Percentiles rank a stretch among this genome's conserved stretches.
Conservation (phyloP, 2,113 vertebrate genomes). For the Alexandromys fortis region DNA sequence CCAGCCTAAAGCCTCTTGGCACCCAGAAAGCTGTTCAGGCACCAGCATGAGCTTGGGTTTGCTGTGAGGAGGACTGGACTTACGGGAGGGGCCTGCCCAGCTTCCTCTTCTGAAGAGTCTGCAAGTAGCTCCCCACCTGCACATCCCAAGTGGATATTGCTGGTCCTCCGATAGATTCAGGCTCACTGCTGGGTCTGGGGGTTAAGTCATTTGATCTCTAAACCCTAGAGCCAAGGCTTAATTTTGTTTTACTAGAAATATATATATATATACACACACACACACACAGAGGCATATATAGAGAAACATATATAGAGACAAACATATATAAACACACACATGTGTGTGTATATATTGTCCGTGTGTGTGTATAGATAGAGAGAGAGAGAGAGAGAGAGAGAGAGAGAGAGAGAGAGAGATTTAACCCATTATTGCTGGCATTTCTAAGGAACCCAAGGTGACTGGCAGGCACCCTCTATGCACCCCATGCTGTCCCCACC, state of each 20-base stretch:
- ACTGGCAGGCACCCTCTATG: neutral
- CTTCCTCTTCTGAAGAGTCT: neutral
- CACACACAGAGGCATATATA: too few relatives aligned
- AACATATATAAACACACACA: neutral
- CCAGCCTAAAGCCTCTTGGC: neutral
- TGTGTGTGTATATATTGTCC: neutral
- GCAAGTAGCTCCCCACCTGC: neutral
- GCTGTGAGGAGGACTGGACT: neutral
- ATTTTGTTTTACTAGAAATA: neutral
- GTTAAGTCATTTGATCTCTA: neutral
- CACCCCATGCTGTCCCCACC: fast-evolving
- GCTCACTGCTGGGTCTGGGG: neutral
- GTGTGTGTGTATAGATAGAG: neutral
- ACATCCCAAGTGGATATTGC: neutral
- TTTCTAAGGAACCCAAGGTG: neutral
- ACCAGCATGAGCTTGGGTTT: neutral
- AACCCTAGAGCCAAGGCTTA: neutral
- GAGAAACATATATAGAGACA: too few relatives aligned
- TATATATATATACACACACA: too few relatives aligned
- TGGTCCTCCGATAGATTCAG: neutral
- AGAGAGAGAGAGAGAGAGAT: neutral
- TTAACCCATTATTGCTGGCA: neutral
- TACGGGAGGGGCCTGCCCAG: neutral
- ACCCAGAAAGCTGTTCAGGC: neutral
- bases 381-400: too few relatives aligned